Base-by-base conservation (phyloP, 1,140 invertebrate species). In the Saccostrea glomerata region DNA sequence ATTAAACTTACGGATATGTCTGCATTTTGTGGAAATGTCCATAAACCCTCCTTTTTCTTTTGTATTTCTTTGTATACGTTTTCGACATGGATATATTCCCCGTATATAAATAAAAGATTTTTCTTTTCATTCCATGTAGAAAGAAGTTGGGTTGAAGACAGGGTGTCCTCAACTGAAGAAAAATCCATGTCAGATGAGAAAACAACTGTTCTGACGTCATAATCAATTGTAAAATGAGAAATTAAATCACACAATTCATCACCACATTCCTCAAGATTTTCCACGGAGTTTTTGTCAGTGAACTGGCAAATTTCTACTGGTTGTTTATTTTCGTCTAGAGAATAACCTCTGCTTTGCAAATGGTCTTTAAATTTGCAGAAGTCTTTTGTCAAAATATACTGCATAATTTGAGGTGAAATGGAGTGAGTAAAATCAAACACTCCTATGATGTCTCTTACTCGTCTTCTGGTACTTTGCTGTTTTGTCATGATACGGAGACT, bases 391-490 rank as follows among this genome's bases (percentile, higher is more conserved):
- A 17, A 89, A n/a, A 56, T 86, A 83, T 23, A 70, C 87, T 84
- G 87, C 85, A 40, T 86, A 73, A 55, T 86, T 84, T 13, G 89
- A 60, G 58, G 58, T 13, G 58, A 60, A 13, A 60, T 60, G 58
- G 58, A 13, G 12, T 56, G 70, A 60, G 73, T 84, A 90, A n/a
- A 56, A 23, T 70, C 89, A 87, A 36, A 90, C 25, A 17, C 88
- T 85, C 82, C 25, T 84, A 30, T 89, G 87, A 23, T 89, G n/a
- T 66, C 88, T 87, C 73, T 66, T 17, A 83, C 88, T 88, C 60
- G 89, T 85, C 84, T 85, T 23, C 89, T 88, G 89, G 54, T 56
- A 60, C 54, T 85, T 30, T 84, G 89, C 36, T 40, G 66, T 13
- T 60, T 20, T 13, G 58, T 60, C 58, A 6, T 13, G 15, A 60